Percentiles rank a stretch among this genome's conserved stretches.
phyloP scores from a whole-genome alignment of 2,888 invertebrate species.

The Catocala nupta region DNA sequence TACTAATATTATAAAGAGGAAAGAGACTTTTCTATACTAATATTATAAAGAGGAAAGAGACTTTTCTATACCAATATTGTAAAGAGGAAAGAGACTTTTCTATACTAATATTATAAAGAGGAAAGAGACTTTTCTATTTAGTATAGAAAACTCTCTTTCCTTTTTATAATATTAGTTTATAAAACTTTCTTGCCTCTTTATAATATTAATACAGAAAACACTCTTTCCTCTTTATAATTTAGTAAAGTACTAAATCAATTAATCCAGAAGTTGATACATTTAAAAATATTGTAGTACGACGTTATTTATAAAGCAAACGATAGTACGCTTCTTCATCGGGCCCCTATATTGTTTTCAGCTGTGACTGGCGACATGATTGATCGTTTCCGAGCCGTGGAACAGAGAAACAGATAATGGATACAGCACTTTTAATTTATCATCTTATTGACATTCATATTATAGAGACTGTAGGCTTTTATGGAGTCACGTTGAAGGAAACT shows the following conservation, averaged over 20 bases:
- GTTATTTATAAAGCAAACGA: conserved; percentile 32
- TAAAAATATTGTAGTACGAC: not conserved
- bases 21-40: too few species aligned
- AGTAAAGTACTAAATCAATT: not conserved
- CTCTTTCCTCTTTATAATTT: too few species aligned
- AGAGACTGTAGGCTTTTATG: conserved; percentile 2
- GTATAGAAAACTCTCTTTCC: too few species aligned
- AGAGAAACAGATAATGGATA: conserved; percentile 22
- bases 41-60: too few species aligned
- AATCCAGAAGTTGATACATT: not conserved
- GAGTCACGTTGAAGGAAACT: conserved; percentile 2
- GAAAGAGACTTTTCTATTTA: too few species aligned
- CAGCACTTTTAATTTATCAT: conserved; percentile 34
- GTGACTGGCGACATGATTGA: conserved; percentile 61
- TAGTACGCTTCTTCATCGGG: conserved; percentile 42
- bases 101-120: too few species aligned
- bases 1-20: too few species aligned
- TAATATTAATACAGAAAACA: too few species aligned
- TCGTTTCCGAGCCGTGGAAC: conserved; percentile 53
- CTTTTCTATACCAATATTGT: too few species aligned
- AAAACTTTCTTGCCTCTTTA: too few species aligned
- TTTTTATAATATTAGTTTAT: too few species aligned
- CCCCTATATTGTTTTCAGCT: conserved; percentile 64
- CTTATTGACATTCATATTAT: conserved; percentile 18
- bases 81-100: too few species aligned